A percentile compares a stretch with the other conserved stretches of the same genome.
Evolutionary conservation across 1,140 invertebrate genomes (phyloP).

Genomic region (Lepidurus apus): DNA sequence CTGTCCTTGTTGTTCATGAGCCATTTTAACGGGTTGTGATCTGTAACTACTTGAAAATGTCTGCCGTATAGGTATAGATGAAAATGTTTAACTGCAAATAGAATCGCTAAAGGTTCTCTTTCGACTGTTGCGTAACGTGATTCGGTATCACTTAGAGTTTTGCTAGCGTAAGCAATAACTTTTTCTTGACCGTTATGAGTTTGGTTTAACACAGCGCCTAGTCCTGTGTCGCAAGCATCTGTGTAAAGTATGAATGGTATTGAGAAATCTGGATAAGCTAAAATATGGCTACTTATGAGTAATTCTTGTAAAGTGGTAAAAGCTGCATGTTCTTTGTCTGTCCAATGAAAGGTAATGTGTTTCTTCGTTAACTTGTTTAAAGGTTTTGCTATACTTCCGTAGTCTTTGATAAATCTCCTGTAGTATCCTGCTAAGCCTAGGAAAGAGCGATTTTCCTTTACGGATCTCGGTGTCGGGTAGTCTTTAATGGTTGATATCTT

Average conservation of each 20-base stretch:
- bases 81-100: background rate
- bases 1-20: background rate
- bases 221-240: conserved; percentile 42
- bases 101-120: background rate
- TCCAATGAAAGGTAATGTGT: background rate
- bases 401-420: conserved; percentile 42
- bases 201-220: conserved; percentile 43
- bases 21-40: background rate
- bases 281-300: background rate
- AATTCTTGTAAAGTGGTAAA: background rate
- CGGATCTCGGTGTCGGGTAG: conserved; percentile 32
- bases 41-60: background rate
- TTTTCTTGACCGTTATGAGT: background rate
- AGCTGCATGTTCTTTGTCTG: background rate
- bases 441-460: conserved; percentile 39
- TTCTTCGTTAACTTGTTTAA: conserved; percentile 26
- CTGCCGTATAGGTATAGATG: background rate
- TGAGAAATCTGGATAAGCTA: conserved; percentile 22
- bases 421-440: conserved; percentile 44
- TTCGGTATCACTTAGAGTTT: conserved; percentile 42
- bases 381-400: conserved; percentile 36
- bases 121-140: conserved; percentile 39
- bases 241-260: conserved; percentile 38
- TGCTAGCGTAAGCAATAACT: conserved; percentile 34
- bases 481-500: conserved; percentile 33